Evolutionary conservation across 2,888 invertebrate species (phyloP), one percentile per base, ranked within the genome.

Genomic region (Anarsia innoxiella): DNA sequence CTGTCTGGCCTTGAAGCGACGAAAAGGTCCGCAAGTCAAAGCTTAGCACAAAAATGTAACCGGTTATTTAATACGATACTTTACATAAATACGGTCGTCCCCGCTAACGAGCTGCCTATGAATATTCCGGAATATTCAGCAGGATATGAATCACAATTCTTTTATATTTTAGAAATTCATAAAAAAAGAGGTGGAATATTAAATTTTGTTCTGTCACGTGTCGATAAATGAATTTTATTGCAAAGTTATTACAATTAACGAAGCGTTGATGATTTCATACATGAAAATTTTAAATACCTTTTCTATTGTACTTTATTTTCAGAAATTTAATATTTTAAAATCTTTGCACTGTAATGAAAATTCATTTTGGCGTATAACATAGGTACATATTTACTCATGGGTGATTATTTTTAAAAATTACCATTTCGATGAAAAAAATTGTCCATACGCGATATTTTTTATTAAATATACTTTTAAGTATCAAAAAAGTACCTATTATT

Each of bases 111-210:
- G 74, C 60, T 56, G 45, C 62, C 66, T 62, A 76, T 77, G 76
- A 76, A 77, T 77, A 77, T 75, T 75, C 69, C 62, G 74, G 77
- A 64, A 77, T 77, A 79, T 79, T 79, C 77, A 79, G 58, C 66
- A 67, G 71, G 63, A 66, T 63, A 74, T 75, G 70, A 77, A 76
- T 77, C 73, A 73, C 74, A 72, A 75, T 63, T 70, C 63, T 67
- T 73, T 66, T 68, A 50, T 59, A 67, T 66, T 73, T 25, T 70
- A 69, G 64, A 66, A 62, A 55, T 66, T 66, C 59, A 62, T 59
- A 60, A 65, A 59, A 60, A 55, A 12, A n/a, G 23, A 14, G 33
- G 2, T 37, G 29, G 51, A 51, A 46, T 39, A 45, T 12, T 40
- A 41, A 49, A 53, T n/a, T n/a, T n/a, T n/a, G n/a, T n/a, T n/a